Base-by-base conservation (phyloP, 2,888 invertebrate species). In the Drosophila atroscutellata region DNA sequence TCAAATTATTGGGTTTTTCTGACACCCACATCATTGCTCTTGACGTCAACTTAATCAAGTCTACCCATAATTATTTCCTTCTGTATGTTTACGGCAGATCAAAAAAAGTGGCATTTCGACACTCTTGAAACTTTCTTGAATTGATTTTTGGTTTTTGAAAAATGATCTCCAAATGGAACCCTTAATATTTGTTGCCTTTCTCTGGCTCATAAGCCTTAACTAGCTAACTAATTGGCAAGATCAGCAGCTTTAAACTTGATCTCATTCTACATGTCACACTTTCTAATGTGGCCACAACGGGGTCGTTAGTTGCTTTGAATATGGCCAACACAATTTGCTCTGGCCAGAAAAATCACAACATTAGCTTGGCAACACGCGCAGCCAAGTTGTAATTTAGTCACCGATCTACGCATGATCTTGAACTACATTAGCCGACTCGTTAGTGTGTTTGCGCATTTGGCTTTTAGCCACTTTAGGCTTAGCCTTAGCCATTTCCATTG, bases 381-480 rank as follows among this genome's bases (percentile, higher is more conserved):
- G 45, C 20, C 15, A 24, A 45, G 60, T 42, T 56, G 59, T 55
- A 63, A 56, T 54, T 59, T 69, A 66, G 76, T 50, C 50, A 32
- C 55, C 63, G 68, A 77, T 72, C 68, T 74, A 72, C 73, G 85
- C 79, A 66, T 77, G 85, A 86, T 90, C 85, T 86, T 86, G 85
- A 86, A 83, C 85, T 73, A 86, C 49, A 78, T 86, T 55, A 20
- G 42, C 50, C 26, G 55, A 61, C 66, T 52, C 59, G 58, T 37
- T 42, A 72, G 73, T 45, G 62, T 58, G 58, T 51, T 49, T 57
- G 55, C 79, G 66, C 76, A 68, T 61, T 76, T 72, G 47, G 42
- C 32, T 32, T 20, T 39, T 32, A 55, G 69, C 72, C 50, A 55
- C 55, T 72, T 59, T 39, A 68, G 61, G 42, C 63, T 55, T 60